These are phyloP conservation scores for Bolinopsis microptera DNA, from an alignment of 37 sponge, comb jelly and placozoan genomes.

Conservation along the genomic window DNA sequence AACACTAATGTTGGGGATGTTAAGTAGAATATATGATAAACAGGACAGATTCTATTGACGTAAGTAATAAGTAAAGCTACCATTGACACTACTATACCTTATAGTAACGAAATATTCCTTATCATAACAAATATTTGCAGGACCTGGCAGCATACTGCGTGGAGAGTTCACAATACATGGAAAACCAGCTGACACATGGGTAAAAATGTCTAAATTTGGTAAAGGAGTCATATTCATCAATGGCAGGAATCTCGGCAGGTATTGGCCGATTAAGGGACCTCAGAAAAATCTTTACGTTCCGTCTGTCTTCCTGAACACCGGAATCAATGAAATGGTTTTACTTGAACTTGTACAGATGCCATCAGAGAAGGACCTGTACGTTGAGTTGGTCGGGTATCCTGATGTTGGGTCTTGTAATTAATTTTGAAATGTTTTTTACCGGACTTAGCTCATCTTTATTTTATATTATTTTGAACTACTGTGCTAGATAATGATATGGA, in stretches of 20 bases:
- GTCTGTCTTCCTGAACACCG: constrained; percentile 69
- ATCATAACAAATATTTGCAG: too few species aligned
- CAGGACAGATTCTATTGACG: too few species aligned
- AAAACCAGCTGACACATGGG: constrained; percentile 42
- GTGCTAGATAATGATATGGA: too few species aligned
- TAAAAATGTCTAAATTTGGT: constrained; percentile 27
- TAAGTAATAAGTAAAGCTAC: too few species aligned
- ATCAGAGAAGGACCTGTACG: background rate
- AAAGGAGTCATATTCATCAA: constrained; percentile 90
- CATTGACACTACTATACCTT: too few species aligned
- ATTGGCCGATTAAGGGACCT: constrained; percentile 89
- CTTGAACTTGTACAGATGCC: constrained; percentile 23
- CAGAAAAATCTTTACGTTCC: constrained; percentile 96
- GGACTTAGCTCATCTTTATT: background rate
- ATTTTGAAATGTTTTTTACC: background rate
- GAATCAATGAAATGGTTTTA: constrained; percentile 2
- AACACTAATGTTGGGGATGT: too few species aligned
- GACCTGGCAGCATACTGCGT: background rate
- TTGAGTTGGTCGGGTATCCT: constrained; percentile 38
- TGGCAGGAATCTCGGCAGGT: constrained; percentile 88
- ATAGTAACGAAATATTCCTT: too few species aligned
- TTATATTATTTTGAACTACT: background rate
- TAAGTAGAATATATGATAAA: too few species aligned
- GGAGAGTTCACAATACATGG: constrained; percentile 19
- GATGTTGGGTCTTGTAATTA: constrained; percentile 45